phyloP scores from a whole-genome alignment of 2,113 vertebrate genomes.

The Cygnus buccinator region DNA sequence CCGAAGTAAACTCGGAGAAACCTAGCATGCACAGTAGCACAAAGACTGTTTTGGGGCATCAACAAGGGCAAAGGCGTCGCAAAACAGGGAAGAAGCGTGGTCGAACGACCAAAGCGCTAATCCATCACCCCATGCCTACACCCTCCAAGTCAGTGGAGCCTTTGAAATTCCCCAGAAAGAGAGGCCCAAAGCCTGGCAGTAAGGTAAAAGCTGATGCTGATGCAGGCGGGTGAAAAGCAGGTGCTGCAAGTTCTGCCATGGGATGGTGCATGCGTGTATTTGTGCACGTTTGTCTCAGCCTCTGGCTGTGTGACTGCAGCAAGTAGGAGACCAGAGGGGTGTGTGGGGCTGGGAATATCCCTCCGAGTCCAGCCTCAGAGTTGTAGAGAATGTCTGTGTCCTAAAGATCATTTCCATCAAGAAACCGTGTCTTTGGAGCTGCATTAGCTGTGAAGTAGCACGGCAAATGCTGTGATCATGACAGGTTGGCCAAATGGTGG shows the following conservation, averaged over 20 bases:
- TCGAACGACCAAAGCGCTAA: constrained; percentile 84
- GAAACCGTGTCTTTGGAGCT: constrained; percentile 4
- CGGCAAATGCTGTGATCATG: not conserved
- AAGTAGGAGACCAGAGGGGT: constrained; percentile 23
- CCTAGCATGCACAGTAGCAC: constrained; percentile 83
- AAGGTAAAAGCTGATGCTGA: constrained; percentile 85
- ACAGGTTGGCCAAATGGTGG: constrained; percentile 7
- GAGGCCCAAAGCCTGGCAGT: constrained; percentile 96
- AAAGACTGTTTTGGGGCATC: constrained; percentile 80
- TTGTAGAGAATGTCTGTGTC: constrained; percentile 49
- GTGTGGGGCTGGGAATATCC: not conserved
- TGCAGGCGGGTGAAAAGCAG: constrained; percentile 59
- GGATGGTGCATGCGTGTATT: constrained; percentile 44
- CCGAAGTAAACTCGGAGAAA: constrained; percentile 88
- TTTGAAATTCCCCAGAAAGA: constrained; percentile 95
- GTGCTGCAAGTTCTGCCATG: constrained; percentile 46
- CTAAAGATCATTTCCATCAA: constrained; percentile 40
- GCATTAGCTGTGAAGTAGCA: not conserved
- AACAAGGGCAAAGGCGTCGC: constrained; percentile 88
- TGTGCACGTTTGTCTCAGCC: constrained; percentile 57
- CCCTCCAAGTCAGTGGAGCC: constrained; percentile 85
- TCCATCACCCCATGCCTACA: constrained; percentile 79
- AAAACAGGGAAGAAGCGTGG: constrained; percentile 93
- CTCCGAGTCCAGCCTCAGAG: constrained; percentile 29
- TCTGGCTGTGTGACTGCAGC: constrained; percentile 58